Evolutionary conservation across 2,888 invertebrate species (phyloP), one percentile per base, ranked within the genome.

Genomic region (Margaritifera margaritifera): DNA sequence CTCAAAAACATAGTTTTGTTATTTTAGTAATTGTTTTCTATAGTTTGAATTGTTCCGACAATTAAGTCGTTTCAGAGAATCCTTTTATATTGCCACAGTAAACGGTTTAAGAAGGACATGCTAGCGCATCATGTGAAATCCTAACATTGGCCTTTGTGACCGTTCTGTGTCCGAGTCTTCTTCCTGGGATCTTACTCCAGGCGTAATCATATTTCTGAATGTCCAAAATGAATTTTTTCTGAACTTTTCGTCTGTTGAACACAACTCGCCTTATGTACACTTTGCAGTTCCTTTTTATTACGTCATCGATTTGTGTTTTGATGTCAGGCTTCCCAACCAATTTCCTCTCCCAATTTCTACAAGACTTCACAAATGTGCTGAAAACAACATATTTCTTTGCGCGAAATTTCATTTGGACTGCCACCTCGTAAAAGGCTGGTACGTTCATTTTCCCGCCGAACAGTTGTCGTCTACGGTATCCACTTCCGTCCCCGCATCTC

Each of bases 401-500:
- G 27, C 73, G 68, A 18, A 64, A 25, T 25, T 64, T 57, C 24
- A 68, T 72, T 53, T 79, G 78, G 3, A 80, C 78, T 1, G 76
- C 68, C 20, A 82, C 63, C 62, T 82, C 82, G 60, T 82, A 82
- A 22, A 82, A 55, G 50, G 82, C 78, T 6, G 82, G 75, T 22
- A 68, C 59, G 20, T 72, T 70, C 3, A 74, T 74, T 61, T 73
- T 69, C 24, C 77, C 77, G 55, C 63, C 69, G 62, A 78, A 82
- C 3, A 82, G 71, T 15, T 64, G 51, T 55, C 56, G 69, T 18
- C 66, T 59, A 42, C 77, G 64, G 68, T 63, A 80, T 20, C 80
- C 80, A 22, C 64, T 64, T 24, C 66, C 69, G 63, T 66, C 59
- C 58, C 73, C 77, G 50, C 54, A 64, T 42, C 79, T 68, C 60